These are phyloP conservation scores for Catagonus wagneri DNA, from an alignment of 2,113 vertebrate species.

Conservation along the genomic window DNA sequence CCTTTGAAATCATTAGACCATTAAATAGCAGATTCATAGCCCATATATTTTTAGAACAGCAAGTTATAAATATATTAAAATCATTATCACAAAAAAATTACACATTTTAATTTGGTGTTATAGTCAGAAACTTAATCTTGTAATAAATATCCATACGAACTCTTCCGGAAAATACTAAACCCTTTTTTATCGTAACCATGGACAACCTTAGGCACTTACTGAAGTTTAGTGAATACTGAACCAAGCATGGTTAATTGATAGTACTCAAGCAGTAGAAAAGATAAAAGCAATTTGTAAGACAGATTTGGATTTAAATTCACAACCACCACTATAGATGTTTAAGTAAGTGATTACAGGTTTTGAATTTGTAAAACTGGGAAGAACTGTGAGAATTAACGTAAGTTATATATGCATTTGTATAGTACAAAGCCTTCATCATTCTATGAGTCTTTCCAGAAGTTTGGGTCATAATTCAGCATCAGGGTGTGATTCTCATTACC, in stretches of 20 bases:
- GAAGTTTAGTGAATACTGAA: not conserved
- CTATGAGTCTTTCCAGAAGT: not conserved
- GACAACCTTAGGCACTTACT: not conserved
- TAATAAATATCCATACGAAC: constrained; percentile 17
- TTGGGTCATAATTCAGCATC: not conserved
- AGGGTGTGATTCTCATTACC: not conserved
- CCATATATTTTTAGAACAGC: not conserved
- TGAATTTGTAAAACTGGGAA: not conserved
- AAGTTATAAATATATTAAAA: not conserved
- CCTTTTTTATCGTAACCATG: not conserved
- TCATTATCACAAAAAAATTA: not conserved
- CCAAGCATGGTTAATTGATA: not conserved
- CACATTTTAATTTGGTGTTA: constrained; percentile 1
- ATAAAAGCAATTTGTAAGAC: not conserved
- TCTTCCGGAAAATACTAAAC: constrained; percentile 3
- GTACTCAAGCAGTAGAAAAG: not conserved
- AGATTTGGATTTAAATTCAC: not conserved
- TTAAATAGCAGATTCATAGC: not conserved
- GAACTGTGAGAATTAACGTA: not conserved
- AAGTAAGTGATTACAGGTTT: not conserved
- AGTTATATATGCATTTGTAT: not conserved
- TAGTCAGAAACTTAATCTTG: not conserved
- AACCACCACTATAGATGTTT: not conserved
- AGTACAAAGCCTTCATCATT: not conserved
- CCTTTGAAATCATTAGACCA: not conserved